A percentile compares a stretch with the other conserved stretches of the same genome.
Conservation (phyloP, 1,140 invertebrate genomes). For the Leptinotarsa lineolata region DNA sequence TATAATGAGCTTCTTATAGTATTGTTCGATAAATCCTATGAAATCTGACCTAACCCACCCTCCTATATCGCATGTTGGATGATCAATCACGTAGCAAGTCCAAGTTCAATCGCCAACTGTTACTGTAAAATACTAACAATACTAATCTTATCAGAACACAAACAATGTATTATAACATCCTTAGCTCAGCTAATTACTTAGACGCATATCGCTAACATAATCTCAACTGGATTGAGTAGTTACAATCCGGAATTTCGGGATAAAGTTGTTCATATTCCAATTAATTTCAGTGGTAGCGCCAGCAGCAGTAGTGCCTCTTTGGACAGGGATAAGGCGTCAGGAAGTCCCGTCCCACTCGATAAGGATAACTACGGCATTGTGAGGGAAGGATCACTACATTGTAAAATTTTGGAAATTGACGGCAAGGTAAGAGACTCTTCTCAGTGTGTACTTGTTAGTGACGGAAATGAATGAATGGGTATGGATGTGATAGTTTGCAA, state of each 20-base stretch:
- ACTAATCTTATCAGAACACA: background rate
- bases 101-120: background rate
- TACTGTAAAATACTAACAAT: conserved; percentile 6
- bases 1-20: too few relatives aligned
- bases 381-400: conserved; percentile 73
- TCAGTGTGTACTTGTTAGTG: background rate
- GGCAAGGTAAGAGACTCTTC: conserved; percentile 67
- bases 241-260: background rate
- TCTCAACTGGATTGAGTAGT: background rate
- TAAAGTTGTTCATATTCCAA: background rate
- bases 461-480: background rate
- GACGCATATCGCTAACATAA: background rate
- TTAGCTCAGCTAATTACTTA: background rate
- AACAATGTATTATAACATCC: conserved; percentile 1
- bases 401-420: conserved; percentile 80
- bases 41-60: too few relatives aligned
- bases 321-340: conserved; percentile 55
- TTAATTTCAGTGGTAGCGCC: conserved; percentile 49
- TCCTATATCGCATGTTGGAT: background rate
- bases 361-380: conserved; percentile 55
- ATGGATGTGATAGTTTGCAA: too few relatives aligned
- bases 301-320: conserved; percentile 60
- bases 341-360: conserved; percentile 35
- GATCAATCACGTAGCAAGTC: background rate
- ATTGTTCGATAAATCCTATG: too few relatives aligned